A percentile compares a stretch with the other conserved stretches of the same genome.
Conservation (phyloP, 92 coral and sea anemone species). For the Micromussa lordhowensis region DNA sequence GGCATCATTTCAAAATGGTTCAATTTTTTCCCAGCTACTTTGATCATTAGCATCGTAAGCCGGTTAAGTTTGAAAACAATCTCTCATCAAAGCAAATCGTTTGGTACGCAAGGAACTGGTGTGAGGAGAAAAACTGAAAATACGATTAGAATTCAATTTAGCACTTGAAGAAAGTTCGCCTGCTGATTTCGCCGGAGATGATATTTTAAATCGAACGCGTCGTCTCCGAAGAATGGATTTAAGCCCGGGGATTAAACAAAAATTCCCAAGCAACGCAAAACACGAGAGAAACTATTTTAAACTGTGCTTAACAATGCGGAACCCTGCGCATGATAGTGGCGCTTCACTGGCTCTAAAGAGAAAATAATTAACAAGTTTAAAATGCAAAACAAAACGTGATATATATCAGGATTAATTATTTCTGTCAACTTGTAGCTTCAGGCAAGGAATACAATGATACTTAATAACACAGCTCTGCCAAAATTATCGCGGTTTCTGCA, state of each 20-base stretch:
- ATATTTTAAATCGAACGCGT: neutral
- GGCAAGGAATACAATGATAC: slow-evolving; percentile 14
- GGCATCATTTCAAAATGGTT: neutral
- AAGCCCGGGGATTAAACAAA: neutral
- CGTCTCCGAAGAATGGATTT: neutral
- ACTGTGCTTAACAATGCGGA: slow-evolving; percentile 4
- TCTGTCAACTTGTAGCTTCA: neutral
- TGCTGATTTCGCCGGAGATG: neutral
- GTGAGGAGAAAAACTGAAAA: neutral
- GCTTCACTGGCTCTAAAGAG: neutral
- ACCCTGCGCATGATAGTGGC: neutral
- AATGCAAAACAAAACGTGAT: neutral
- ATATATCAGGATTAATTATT: slow-evolving; percentile 4
- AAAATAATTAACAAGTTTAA: neutral
- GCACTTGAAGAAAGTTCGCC: neutral
- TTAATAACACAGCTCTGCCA: neutral
- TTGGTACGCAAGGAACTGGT: neutral
- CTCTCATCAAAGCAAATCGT: neutral
- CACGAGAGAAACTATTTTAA: neutral
- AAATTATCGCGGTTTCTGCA: slow-evolving; percentile 9
- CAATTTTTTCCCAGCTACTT: slow-evolving; percentile 5
- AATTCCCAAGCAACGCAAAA: neutral
- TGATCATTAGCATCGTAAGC: neutral
- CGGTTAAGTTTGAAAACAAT: neutral
- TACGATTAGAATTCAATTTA: slow-evolving; percentile 3